phyloP scores from a whole-genome alignment of 1,140 invertebrate genomes.

The Sitobion miscanthi region DNA sequence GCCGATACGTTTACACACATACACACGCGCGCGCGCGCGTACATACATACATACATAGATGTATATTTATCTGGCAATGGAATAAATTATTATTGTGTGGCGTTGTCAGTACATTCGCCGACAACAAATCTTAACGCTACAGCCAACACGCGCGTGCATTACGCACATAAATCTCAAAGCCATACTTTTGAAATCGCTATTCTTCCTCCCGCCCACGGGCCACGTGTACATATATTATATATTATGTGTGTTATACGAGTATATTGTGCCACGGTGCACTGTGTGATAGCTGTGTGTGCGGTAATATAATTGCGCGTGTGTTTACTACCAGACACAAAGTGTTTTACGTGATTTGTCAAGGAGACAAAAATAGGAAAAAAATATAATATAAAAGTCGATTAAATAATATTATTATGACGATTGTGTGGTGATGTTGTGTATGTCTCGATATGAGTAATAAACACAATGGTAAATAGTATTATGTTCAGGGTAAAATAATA shows the following conservation, averaged over 20 bases:
- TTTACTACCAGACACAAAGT: background rate
- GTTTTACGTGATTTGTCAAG: background rate
- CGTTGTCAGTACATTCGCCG: background rate
- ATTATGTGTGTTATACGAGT: background rate
- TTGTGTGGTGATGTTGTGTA: background rate
- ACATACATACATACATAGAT: background rate
- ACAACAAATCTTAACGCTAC: constrained; percentile 28
- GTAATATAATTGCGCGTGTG: background rate
- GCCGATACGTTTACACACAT: background rate
- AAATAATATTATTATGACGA: background rate
- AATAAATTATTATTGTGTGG: constrained; percentile 26
- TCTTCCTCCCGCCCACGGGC: background rate
- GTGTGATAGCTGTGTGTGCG: background rate
- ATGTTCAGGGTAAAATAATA: background rate
- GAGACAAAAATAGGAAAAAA: background rate
- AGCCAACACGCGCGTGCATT: background rate
- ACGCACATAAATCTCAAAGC: background rate
- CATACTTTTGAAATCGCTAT: background rate
- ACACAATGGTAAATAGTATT: background rate
- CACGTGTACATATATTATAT: background rate
- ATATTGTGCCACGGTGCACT: background rate
- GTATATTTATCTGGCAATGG: background rate
- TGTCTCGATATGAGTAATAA: background rate
- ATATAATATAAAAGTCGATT: background rate
- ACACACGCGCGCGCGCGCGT: background rate